Evolutionary conservation across 2,113 vertebrate genomes (phyloP).

Genomic region (Sigmodon hispidus): DNA sequence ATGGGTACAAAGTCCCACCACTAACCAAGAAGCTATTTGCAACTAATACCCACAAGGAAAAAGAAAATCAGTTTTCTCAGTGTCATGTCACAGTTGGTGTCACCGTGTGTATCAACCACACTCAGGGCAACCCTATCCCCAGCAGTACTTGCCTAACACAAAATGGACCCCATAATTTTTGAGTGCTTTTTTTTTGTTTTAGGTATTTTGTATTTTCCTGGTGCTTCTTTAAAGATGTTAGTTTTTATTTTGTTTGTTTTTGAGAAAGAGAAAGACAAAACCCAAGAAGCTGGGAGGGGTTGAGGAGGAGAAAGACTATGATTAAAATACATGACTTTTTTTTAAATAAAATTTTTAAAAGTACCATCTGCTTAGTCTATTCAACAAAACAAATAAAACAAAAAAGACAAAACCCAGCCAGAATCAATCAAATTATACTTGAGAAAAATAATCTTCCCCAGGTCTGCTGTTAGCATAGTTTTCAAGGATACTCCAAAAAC

Average conservation of each 20-base stretch:
- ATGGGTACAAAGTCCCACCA: background rate
- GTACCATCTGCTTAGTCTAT: background rate
- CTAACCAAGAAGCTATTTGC: background rate
- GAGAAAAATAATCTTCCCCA: background rate
- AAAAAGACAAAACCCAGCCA: background rate
- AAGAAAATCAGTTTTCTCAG: background rate
- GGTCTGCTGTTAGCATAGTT: background rate
- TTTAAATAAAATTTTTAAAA: background rate
- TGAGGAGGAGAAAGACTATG: background rate
- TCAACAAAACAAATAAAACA: background rate
- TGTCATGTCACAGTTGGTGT: too few species aligned
- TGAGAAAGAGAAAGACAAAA: background rate
- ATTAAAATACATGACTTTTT: background rate
- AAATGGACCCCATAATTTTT: background rate
- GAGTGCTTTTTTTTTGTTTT: background rate
- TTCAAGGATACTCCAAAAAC: conserved; percentile 26
- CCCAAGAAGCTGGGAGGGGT: background rate
- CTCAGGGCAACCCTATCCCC: background rate
- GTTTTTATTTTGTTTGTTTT: background rate
- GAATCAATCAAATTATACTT: background rate
- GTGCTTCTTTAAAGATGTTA: background rate
- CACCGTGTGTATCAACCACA: background rate
- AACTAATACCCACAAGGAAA: background rate
- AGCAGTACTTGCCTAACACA: background rate
- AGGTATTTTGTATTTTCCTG: background rate